phyloP scores from a whole-genome alignment of 1,140 invertebrate genomes.

The Diorhabda elongata region DNA sequence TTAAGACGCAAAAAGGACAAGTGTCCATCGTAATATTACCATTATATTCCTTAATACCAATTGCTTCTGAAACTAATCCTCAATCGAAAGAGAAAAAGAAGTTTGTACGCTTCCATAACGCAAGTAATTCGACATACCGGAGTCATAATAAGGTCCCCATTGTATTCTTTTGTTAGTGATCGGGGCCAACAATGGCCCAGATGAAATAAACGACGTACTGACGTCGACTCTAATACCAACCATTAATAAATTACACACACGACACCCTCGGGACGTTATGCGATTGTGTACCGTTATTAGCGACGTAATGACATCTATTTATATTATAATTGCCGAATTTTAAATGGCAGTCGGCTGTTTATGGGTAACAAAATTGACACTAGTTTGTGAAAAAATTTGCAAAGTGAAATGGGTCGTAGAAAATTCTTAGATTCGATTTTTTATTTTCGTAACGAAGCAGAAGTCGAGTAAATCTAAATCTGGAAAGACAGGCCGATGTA shows the following conservation, averaged over 20 bases:
- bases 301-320: constrained; percentile 46
- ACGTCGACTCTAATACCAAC: constrained; percentile 42
- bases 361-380: constrained; percentile 34
- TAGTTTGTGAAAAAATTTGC: background rate
- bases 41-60: background rate
- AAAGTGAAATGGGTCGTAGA: too few species aligned
- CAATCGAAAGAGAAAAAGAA: background rate
- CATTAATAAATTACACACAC: constrained; percentile 48
- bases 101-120: constrained; percentile 11
- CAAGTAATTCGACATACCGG: constrained; percentile 20
- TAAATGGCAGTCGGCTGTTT: constrained; percentile 38
- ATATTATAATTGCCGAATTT: constrained; percentile 48
- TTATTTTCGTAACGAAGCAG: too few species aligned
- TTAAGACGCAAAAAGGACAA: too few species aligned
- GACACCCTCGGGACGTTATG: constrained; percentile 45
- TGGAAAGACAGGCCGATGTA: too few species aligned
- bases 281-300: constrained; percentile 47
- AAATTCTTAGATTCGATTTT: too few species aligned
- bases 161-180: constrained; percentile 37
- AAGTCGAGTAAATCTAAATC: too few species aligned
- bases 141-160: constrained; percentile 28
- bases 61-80: background rate
- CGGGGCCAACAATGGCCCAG: constrained; percentile 31
- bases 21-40: background rate
- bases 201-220: constrained; percentile 20